Base-by-base conservation (phyloP, 2,113 vertebrate species). In the Pseudopipra pipra region DNA sequence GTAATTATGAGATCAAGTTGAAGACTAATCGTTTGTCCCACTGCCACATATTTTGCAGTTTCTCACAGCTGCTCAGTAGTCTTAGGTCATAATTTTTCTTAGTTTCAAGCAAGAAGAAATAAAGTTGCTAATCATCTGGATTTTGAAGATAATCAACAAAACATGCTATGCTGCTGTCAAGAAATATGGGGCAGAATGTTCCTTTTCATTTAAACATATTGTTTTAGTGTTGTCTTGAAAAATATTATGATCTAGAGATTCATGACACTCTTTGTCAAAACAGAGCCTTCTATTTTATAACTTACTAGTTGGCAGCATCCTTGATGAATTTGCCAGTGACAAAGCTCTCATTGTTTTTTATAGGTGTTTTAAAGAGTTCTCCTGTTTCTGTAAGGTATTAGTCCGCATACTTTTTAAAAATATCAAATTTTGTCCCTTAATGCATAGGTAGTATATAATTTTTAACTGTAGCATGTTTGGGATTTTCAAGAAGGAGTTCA, bases 1-100 rank as follows among this genome's bases (percentile, higher is more conserved):
- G 96, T 85, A 94, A 96, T 97, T 94, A 94, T 95, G 95, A 93
- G 87, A 90, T 86, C 88, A 88, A 92, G 49, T 79, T 89, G 77
- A 87, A 86, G 88, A 93, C 56, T 92, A 92, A 92, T 95, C n/a
- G 31, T 94, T 94, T 87, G 86, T 96, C 92, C 90, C 92, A 78
- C 62, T 94, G 92, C 71, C 88, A 85, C 49, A 28, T 59, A 75
- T 90, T 90, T 77, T 81, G 37, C 84, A 39, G 44, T 51, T 94
- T 81, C 73, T 81, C 31, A 43, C 76, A 90, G 73, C 88, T 85
- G 68, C 92, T 89, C 44, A 10, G 46, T 88, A 79, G 76, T 90
- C 62, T 74, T 43, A n/a, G 76, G 62, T 92, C 79, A 84, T 81
- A 71, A 52, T 90, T 94, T 78, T 62, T 56, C 84, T 81, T 52